Base-by-base conservation (phyloP, 2,797 vertebrate genomes). In the Pangasius krempfi region DNA sequence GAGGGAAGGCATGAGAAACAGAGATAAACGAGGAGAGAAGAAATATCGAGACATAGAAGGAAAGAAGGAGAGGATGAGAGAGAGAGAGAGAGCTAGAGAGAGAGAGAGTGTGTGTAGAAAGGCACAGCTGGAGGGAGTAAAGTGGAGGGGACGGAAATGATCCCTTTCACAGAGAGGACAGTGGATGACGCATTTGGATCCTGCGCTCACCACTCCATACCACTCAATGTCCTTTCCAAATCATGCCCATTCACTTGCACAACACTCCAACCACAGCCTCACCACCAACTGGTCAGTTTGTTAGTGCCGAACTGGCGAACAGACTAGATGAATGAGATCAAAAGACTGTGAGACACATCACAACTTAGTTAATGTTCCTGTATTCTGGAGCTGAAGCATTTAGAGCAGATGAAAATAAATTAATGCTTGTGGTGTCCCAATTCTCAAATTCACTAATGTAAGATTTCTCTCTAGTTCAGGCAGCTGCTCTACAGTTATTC, bases 151-250 rank as follows among this genome's bases (percentile, higher is more conserved):
- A 90, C 83, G 86, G 89, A 90, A 90, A 90, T 90, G 86, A 90
- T 90, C 86, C 86, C 89, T 85, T 90, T 90, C 76, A 89, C 64
- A 73, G 47, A 85, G 75, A 72, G 37, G 56, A 85, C 83, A 90
- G 83, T 75, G 89, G 86, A 88, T 90, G 89, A 90, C 89, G 89
- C 89, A 90, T 90, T 90, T 90, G 89, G 89, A 90, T 90, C 89
- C 75, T 64, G 83, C 66, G 86, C 75, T 75, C 87, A 85, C 75
- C 86, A 85, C 86, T 90, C 86, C 66, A 66, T 79, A 84, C 86
- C 75, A 88, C 86, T 88, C 89, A 85, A 54, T 87, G 82, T 70
- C 86, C 89, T 88, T 88, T 88, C 86, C 76, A 85, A 88, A 90
- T 90, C 83, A 85, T 81, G 82, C 82, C 83, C 58, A 85, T 88